Evolutionary conservation across 2,888 invertebrate genomes (phyloP), one percentile per base, ranked within the genome.

Genomic region (Xestia xanthographa): DNA sequence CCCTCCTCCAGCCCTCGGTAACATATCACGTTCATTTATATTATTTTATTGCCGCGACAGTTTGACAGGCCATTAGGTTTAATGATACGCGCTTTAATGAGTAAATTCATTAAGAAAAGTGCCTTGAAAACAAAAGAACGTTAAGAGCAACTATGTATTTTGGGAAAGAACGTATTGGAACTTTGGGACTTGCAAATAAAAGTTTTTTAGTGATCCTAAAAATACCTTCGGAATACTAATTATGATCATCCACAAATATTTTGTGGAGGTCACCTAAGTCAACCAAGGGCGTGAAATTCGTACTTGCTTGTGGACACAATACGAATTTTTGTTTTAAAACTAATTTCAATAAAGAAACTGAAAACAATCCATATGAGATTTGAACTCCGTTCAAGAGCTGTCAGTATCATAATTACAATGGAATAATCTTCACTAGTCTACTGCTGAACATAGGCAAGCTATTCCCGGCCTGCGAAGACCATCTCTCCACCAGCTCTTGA

Each of bases 11-110:
- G 34, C 65, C 68, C 72, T 72, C n/a, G 67, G 60, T 69, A 68
- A 77, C 63, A 68, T 71, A 70, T 80, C 48, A 72, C 68, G 60
- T 68, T 75, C 66, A 82, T 78, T 84, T 71, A 86, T 87, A 88
- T 80, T 79, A 82, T 86, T 87, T 87, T 83, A 86, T 86, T 77
- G 80, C 58, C 67, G 75, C 69, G 82, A 83, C 86, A 80, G 81
- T 86, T 88, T 84, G 79, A 76, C 82, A 77, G 75, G 72, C 67
- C 66, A 74, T 86, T 84, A 62, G 48, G 81, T 79, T 87, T 79
- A 82, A 87, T 83, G 81, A 66, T 56, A 73, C 85, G 67, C 62
- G 65, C 66, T 65, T 72, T 68, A 79, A 78, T 75, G 50, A 75
- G 76, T 72, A 82, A 85, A 76, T 79, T 85, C 45, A 81, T 83